Evolutionary conservation across 1,140 invertebrate species (phyloP), one percentile per base, ranked within the genome.

Genomic region (Carcinoscorpius rotundicauda): DNA sequence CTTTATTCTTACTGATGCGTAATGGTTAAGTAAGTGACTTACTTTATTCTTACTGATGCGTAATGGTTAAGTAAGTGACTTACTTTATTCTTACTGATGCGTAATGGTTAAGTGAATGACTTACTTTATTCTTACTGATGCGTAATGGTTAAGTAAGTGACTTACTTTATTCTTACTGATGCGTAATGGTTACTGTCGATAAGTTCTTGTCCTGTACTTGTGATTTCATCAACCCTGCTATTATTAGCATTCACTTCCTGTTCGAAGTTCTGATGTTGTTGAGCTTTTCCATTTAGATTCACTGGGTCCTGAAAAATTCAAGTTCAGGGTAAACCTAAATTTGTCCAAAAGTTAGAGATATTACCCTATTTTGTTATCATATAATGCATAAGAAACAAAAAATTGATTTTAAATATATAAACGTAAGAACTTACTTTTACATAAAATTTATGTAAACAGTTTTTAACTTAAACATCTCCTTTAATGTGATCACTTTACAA

Each of bases 231-330:
- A 76, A 99, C 91, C 10, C 95, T 83, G 4, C 87, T 88, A 73
- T 89, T 90, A 74, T 96, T 96, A 4, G 93, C 91, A 71, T 87
- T 88, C 61, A 97, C 76, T 77, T 97, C 93, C 75, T 95, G 91
- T 75, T 95, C 93, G 75, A 99, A 98, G 75, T 98, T 98, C 75
- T 94, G 91, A 76, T 99, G 96, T 77, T 99, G 98, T 77, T 98
- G 96, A 56, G 97, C 87, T 79, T 99, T 99, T 0, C 95, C 95
- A 74, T 97, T 96, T 64, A 99, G 79, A 80, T 98, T 98, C 0
- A 94, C 98, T 0, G 96, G 94, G 78, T 99, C 95, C 74, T 97
- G 79, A 73, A 98, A 98, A 69, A 89, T 95, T 77, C 75, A 29
- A 29, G 29, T 98, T 95, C 98, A 99, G 72, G 87, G 96, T 77